Evolutionary conservation across 1,140 invertebrate genomes (phyloP), one percentile per base, ranked within the genome.

Genomic region (Listronotus oregonensis): DNA sequence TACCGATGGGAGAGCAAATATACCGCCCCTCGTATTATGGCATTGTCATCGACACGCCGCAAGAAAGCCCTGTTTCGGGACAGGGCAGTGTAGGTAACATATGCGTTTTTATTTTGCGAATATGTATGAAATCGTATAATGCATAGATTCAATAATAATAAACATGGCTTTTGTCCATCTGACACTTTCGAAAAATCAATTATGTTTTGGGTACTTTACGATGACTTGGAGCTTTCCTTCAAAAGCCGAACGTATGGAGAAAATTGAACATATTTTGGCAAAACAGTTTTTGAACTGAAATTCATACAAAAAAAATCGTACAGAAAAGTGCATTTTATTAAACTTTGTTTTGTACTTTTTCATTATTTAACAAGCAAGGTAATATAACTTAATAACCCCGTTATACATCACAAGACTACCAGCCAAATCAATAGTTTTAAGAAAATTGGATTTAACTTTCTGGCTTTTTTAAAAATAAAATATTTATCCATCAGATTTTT

Each of bases 1-100:
- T 78, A 78, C 74, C 71, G 66, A 67, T 67, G 67, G 74, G 69
- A 73, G 46, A 68, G 71, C 75, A 77, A 78, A 77, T 72, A 78
- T 49, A 68, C 72, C 75, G 75, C 75, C 76, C 75, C 74, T 77
- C 21, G 61, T 60, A 73, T 77, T 76, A 56, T 67, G 42, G 66
- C 56, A 71, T 73, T 73, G 71, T 75, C 71, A 56, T 60, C 71
- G 54, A 64, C 56, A 68, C 63, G 68, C 71, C 71, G 57, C 71
- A 73, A 70, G 67, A 70, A 70, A 56, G 54, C 62, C 61, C 61
- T 40, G 39, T 47, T 47, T 54, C 43, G 47, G 34, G 18, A 56
- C 56, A 43, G 31, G 52, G 60, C 32, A 39, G 59, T 44, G 46
- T 40, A 69, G 21, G 57, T 64, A 70, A 70, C 68, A 70, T 69